phyloP scores from a whole-genome alignment of 1,140 invertebrate genomes.

The Brachionus manjavacas region DNA sequence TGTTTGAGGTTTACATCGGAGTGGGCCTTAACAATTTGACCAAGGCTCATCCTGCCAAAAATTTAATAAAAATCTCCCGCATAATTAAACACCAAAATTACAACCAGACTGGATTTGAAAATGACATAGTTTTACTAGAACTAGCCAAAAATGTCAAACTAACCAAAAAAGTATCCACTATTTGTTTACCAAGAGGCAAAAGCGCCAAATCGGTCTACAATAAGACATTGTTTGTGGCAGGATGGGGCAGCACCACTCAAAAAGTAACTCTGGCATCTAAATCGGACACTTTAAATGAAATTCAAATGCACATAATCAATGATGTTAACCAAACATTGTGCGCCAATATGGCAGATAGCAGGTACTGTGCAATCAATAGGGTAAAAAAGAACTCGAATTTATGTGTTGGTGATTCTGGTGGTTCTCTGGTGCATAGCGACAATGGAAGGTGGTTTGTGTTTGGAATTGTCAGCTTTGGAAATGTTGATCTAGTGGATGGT shows the following conservation, averaged over 20 bases:
- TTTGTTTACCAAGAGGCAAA: neutral
- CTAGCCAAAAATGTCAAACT: neutral
- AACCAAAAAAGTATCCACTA: neutral
- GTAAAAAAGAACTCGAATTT: neutral
- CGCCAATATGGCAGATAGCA: neutral
- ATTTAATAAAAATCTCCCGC: neutral
- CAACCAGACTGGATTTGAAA: neutral
- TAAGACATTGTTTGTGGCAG: neutral
- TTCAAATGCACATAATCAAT: neutral
- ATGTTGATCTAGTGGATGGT: neutral
- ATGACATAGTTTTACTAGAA: conserved; percentile 6
- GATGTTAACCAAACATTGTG: neutral
- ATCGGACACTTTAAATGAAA: neutral
- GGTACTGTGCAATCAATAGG: neutral
- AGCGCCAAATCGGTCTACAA: neutral
- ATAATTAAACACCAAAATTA: neutral
- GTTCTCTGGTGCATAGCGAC: neutral
- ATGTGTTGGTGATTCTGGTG: conserved; percentile 25
- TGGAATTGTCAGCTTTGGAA: conserved; percentile 11
- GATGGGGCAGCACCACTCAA: conserved; percentile 12
- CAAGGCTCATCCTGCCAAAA: neutral
- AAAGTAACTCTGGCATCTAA: neutral
- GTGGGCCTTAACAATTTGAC: neutral
- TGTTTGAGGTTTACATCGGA: neutral
- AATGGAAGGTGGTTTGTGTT: neutral